Conservation (phyloP, 2,888 invertebrate genomes). For the Anodontia alba region DNA sequence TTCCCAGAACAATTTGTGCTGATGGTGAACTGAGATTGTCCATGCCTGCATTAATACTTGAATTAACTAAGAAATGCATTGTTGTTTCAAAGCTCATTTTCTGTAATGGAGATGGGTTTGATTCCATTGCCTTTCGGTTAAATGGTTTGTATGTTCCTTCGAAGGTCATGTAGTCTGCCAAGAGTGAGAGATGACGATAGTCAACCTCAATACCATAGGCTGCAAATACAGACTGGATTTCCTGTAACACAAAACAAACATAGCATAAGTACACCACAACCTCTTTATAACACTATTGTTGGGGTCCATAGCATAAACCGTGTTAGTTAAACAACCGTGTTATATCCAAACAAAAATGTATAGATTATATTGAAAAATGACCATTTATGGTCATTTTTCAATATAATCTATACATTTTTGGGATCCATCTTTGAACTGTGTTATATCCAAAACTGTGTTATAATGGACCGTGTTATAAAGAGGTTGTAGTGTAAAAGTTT, state of each 20-base stretch:
- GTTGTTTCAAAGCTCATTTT: conserved; percentile 99
- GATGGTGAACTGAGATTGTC: conserved; percentile 94
- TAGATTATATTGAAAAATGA: no score
- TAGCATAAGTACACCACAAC: no score
- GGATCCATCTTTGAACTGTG: no score
- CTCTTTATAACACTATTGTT: no score
- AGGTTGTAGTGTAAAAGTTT: no score
- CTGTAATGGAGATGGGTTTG: conserved; percentile 96
- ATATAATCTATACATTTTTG: no score
- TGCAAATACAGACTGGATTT: conserved; percentile 97
- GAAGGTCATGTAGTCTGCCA: conserved; percentile 99
- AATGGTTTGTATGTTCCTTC: conserved; percentile 95
- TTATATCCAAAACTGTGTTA: no score
- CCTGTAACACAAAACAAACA: conserved; percentile 85
- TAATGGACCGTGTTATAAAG: no score
- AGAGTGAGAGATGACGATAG: conserved; percentile 94
- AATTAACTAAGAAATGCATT: conserved; percentile 92
- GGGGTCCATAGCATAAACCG: no score
- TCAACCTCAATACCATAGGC: conserved; percentile 99
- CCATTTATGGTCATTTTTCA: no score
- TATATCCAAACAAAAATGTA: no score
- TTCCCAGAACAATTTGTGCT: conserved; percentile 94
- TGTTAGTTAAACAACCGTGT: no score
- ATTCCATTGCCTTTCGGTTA: conserved; percentile 95
- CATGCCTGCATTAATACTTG: conserved; percentile 89